Percentiles rank a stretch among this genome's conserved stretches.
These are phyloP conservation scores for Machaerirhynchus nigripectus DNA, from an alignment of 2,113 vertebrate species.

Conservation along the genomic window DNA sequence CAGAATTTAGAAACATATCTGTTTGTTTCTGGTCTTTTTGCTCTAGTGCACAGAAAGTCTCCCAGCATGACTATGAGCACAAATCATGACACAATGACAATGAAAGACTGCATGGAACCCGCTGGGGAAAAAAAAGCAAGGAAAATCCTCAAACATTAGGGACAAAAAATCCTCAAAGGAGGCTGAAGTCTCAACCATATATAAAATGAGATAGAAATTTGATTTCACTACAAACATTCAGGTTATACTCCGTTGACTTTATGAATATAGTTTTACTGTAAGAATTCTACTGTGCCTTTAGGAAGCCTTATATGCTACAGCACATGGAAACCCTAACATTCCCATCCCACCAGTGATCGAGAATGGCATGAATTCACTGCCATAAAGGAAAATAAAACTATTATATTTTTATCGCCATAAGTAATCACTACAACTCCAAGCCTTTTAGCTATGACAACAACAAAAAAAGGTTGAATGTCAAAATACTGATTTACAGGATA, in stretches of 20 bases:
- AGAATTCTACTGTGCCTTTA: background rate
- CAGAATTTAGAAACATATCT: background rate
- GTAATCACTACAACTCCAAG: background rate
- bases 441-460: background rate
- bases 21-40: background rate
- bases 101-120: background rate
- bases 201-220: background rate
- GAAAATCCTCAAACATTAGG: background rate
- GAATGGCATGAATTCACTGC: background rate
- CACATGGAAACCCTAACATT: background rate
- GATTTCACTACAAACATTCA: background rate
- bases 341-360: background rate
- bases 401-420: background rate
- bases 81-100: background rate
- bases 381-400: background rate
- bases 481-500: background rate
- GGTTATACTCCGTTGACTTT: background rate
- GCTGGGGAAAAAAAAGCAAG: background rate
- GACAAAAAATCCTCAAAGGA: background rate
- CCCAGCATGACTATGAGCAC: background rate
- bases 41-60: conserved; percentile 2
- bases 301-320: background rate
- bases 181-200: background rate
- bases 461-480: background rate
- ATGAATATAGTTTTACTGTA: background rate